Conservation (phyloP, 92 coral and sea anemone species). For the Phenganax marumi region DNA sequence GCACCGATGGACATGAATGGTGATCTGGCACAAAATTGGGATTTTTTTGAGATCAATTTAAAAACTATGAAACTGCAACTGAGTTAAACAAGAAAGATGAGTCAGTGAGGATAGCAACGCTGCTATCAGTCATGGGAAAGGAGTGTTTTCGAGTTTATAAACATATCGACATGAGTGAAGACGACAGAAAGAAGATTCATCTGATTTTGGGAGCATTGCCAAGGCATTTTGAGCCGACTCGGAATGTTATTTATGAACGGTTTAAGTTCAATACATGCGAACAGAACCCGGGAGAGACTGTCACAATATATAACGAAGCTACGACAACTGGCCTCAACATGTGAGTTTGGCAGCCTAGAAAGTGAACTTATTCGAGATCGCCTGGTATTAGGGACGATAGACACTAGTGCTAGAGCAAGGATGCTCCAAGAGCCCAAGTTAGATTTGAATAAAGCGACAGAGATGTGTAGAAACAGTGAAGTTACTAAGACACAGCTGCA, state of each 20-base stretch:
- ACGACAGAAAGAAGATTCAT: background rate
- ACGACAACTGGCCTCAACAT: constrained; percentile 34
- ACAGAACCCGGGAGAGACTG: too few species aligned
- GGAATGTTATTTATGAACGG: constrained; percentile 7
- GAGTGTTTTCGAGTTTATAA: background rate
- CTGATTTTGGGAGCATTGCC: background rate
- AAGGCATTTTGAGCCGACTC: constrained; percentile 8
- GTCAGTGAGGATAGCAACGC: background rate
- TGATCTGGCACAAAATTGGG: background rate
- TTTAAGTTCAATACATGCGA: too few species aligned
- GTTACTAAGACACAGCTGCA: constrained; percentile 44
- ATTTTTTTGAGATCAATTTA: too few species aligned
- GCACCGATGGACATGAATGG: background rate
- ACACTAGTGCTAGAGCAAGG: constrained; percentile 22
- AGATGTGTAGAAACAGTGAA: constrained; percentile 41
- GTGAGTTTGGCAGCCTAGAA: constrained; percentile 44
- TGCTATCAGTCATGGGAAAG: background rate
- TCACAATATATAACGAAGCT: background rate
- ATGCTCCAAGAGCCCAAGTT: constrained; percentile 25
- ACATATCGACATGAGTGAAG: background rate
- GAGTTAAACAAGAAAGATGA: too few species aligned
- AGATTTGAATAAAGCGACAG: constrained; percentile 30
- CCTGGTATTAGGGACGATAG: constrained; percentile 38
- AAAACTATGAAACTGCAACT: too few species aligned
- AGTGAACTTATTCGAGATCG: constrained; percentile 34